A percentile compares a stretch with the other conserved stretches of the same genome.
These are phyloP conservation scores for Ceratoteleas bidentatus DNA, from an alignment of 1,140 invertebrate species.

Conservation along the genomic window DNA sequence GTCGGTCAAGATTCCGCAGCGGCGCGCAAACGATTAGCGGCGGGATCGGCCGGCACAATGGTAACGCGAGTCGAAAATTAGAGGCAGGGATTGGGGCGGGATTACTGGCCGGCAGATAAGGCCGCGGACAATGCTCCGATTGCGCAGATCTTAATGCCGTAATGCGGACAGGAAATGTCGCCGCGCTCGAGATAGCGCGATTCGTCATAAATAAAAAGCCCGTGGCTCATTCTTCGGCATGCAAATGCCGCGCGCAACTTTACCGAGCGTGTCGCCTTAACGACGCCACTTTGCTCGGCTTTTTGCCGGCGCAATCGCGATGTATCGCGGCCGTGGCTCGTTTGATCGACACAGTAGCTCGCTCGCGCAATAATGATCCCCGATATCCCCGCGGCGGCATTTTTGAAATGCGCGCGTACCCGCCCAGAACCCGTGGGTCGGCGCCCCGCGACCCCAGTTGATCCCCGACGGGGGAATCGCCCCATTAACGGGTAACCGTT, in stretches of 20 bases:
- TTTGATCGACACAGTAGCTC: conserved; percentile 48
- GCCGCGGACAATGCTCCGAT: too few relatives aligned
- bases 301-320: conserved; percentile 25
- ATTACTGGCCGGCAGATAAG: too few relatives aligned
- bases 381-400: conserved; percentile 36
- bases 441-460: conserved; percentile 44
- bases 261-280: conserved; percentile 43
- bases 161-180: too few relatives aligned
- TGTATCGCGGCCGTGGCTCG: conserved; percentile 16
- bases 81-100: too few relatives aligned
- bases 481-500: conserved; percentile 70
- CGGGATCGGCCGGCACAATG: too few relatives aligned
- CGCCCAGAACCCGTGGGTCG: conserved; percentile 41
- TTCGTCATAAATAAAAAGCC: too few relatives aligned
- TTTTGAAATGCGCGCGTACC: conserved; percentile 54
- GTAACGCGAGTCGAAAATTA: too few relatives aligned
- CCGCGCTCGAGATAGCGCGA: too few relatives aligned
- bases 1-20: too few relatives aligned
- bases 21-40: too few relatives aligned
- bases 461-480: conserved; percentile 64
- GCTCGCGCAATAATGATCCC: conserved; percentile 34
- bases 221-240: not conserved
- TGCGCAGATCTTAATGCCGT: too few relatives aligned
- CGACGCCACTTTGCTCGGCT: conserved; percentile 27
- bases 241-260: conserved; percentile 19